These are phyloP conservation scores for Coenonympha arcania DNA, from an alignment of 2,888 invertebrate genomes.

Conservation along the genomic window DNA sequence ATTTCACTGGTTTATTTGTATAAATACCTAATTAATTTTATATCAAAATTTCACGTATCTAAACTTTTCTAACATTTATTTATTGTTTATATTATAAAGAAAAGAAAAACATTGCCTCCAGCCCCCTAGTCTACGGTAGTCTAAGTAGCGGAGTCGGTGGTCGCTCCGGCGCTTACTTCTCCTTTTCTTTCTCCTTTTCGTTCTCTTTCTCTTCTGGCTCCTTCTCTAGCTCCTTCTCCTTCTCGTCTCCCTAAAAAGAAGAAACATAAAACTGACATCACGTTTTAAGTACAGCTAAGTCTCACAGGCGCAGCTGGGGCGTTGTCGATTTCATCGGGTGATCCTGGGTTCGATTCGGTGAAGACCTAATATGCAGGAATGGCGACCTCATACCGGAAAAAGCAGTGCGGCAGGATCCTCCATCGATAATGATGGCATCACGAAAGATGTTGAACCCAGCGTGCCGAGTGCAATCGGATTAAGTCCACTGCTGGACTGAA, in stretches of 20 bases:
- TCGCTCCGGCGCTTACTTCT: constrained; percentile 40
- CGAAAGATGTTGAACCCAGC: no score
- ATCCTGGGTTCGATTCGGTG: no score
- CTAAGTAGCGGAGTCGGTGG: constrained; percentile 22
- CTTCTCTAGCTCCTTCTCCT: constrained; percentile 77
- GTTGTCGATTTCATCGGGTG: no score
- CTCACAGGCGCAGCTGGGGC: no score
- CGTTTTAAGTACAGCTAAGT: neutral
- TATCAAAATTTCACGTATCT: no score
- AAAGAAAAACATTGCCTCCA: neutral
- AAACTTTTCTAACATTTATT: neutral
- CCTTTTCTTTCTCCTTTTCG: constrained; percentile 72
- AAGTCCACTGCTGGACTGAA: no score
- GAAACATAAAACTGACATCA: constrained; percentile 2
- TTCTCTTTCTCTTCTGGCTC: constrained; percentile 78
- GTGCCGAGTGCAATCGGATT: no score
- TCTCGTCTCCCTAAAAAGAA: constrained; percentile 80
- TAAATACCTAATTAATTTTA: no score
- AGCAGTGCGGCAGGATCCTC: no score
- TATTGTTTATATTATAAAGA: neutral
- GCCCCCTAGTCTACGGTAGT: neutral
- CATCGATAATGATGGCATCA: no score
- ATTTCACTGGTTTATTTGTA: neutral
- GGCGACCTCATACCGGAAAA: no score
- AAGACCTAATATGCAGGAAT: no score